Conservation (phyloP, 2,113 vertebrate genomes). For the Pseudonaja textilis region DNA sequence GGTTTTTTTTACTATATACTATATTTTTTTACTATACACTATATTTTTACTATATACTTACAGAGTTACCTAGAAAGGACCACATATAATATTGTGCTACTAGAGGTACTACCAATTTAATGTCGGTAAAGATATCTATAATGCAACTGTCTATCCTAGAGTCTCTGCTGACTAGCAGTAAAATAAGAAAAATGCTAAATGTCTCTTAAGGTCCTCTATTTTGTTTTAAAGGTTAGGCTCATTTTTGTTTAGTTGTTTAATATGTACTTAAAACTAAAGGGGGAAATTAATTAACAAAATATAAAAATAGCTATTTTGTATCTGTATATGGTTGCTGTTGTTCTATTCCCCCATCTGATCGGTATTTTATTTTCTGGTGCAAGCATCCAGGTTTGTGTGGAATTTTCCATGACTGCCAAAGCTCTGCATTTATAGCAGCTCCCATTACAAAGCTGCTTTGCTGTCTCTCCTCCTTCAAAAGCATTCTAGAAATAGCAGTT, state of each 20-base stretch:
- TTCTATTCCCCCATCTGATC: constrained; percentile 29
- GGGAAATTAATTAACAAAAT: constrained; percentile 15
- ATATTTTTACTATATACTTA: no score
- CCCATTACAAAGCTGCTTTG: constrained; percentile 60
- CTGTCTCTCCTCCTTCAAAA: constrained; percentile 65
- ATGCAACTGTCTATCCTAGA: background rate
- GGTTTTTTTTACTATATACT: constrained; percentile 30
- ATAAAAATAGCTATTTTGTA: constrained; percentile 12
- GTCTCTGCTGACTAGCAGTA: background rate
- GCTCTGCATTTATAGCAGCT: constrained; percentile 60
- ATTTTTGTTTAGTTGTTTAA: background rate
- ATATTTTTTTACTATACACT: no score
- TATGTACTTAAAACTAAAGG: background rate
- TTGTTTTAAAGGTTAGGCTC: background rate
- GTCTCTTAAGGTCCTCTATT: background rate
- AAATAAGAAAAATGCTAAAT: background rate
- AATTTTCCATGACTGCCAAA: constrained; percentile 76
- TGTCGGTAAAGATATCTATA: background rate
- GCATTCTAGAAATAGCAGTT: constrained; percentile 70
- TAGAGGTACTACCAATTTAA: background rate
- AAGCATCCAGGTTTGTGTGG: constrained; percentile 68
- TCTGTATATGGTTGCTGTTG: constrained; percentile 18
- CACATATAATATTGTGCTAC: background rate
- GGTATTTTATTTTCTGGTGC: constrained; percentile 50
- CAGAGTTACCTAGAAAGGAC: background rate